Base-by-base conservation (phyloP, 2,888 invertebrate species). In the Glaucopsyche alexis region DNA sequence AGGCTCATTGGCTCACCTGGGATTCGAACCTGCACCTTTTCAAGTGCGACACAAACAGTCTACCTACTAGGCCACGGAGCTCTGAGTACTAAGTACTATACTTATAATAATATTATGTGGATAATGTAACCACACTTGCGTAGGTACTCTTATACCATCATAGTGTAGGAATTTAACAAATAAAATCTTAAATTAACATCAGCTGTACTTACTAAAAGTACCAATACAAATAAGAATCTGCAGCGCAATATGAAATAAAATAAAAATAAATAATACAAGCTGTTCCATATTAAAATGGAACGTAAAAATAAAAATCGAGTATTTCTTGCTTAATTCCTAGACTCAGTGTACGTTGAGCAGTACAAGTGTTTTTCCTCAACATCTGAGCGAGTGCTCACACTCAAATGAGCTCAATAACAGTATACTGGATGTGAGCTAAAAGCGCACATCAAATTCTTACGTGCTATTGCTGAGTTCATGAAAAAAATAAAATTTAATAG, bases 361-460 rank as follows among this genome's bases (percentile, higher is more conserved):
- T 76, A 77, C 72, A 71, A 74, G 76, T 77, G 78, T 79, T 42
- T 29, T 77, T 78, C 80, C 79, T 78, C 74, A 77, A 81, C 76
- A 76, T 79, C 78, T 81, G 78, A 81, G 78, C 78, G 77, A 71
- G 78, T 77, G 76, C 78, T 79, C 73, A 76, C 76, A 76, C 75
- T 74, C 74, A 80, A 78, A 81, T 81, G 77, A 77, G 77, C 76
- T 75, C 77, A 74, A 76, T 74, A 75, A 75, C 73, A 73, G 76
- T 77, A 75, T 80, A 78, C 78, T 78, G 76, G 75, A 77, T 79
- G 76, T 75, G 76, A 76, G 72, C 71, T 72, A 73, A 74, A 76
- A 73, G 73, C 73, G 75, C 74, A 74, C 73, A 74, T 67, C 72
- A 74, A 77, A 79, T 76, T 75, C 75, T 76, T 76, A 74, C 75